Evolutionary conservation across 2,888 invertebrate species (phyloP).

Genomic region (Oscheius myriophilus): DNA sequence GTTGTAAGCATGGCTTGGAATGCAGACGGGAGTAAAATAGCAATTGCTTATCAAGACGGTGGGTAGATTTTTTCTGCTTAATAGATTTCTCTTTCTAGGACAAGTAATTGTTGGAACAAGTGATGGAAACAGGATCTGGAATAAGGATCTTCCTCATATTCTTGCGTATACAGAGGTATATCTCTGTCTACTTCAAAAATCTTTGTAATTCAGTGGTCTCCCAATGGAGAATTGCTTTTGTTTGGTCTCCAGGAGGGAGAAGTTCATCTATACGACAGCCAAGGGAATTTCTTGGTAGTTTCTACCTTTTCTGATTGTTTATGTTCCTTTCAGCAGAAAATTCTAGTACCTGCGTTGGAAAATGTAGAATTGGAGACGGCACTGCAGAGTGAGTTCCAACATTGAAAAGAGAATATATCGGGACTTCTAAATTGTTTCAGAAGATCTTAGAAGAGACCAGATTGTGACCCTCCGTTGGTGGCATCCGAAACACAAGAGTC

Average conservation of each 20-base stretch:
- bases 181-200: no score
- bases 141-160: conserved; percentile 89
- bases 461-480: conserved; percentile 45
- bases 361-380: conserved; percentile 65
- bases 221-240: conserved; percentile 87
- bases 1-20: conserved; percentile 98
- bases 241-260: conserved; percentile 91
- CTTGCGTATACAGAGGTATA: conserved; percentile 49
- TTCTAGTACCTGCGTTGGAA: conserved; percentile 78
- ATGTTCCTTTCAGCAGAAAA: conserved; percentile 77
- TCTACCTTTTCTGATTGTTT: background rate
- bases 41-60: conserved; percentile 98
- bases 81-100: conserved; percentile 74
- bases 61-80: conserved; percentile 29
- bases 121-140: conserved; percentile 97
- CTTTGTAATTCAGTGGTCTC: conserved; percentile 82
- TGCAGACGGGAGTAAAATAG: conserved; percentile 93
- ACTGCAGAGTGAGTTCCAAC: conserved; percentile 75
- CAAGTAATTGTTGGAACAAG: conserved; percentile 94
- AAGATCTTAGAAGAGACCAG: conserved; percentile 40
- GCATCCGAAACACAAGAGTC: conserved; percentile 35
- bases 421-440: conserved; percentile 27
- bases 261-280: conserved; percentile 91
- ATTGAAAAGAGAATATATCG: background rate
- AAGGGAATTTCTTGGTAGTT: conserved; percentile 79